These are phyloP conservation scores for Paracentrotus lividus DNA, from an alignment of 53 echinoderm and acorn worm species.

Conservation along the genomic window DNA sequence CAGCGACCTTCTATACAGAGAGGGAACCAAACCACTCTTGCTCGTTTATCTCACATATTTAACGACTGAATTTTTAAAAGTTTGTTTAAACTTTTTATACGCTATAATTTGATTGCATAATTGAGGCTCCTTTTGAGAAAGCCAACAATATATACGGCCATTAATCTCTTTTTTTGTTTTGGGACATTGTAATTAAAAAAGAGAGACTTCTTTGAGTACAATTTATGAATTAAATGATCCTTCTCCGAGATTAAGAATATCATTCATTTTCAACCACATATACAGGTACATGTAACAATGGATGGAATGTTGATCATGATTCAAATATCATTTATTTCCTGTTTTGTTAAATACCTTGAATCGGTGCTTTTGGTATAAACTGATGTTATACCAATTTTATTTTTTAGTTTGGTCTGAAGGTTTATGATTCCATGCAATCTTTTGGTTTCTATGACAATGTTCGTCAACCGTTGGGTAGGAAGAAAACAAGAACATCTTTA, in stretches of 20 bases:
- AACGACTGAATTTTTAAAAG: neutral
- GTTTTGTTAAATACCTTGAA: neutral
- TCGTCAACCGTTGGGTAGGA: neutral
- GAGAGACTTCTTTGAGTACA: neutral
- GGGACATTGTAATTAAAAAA: no score
- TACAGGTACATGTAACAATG: neutral
- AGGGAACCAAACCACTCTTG: neutral
- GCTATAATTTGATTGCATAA: neutral
- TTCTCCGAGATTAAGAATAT: neutral
- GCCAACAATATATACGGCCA: no score
- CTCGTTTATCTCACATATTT: neutral
- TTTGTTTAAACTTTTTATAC: neutral
- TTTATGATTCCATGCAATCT: neutral
- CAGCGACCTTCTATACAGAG: neutral
- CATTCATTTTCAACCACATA: neutral
- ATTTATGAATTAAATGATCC: neutral
- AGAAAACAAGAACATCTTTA: constrained; percentile 45
- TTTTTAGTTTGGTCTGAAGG: neutral
- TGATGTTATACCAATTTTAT: neutral
- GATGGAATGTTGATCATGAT: neutral
- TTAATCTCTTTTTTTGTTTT: no score
- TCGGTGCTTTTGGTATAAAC: neutral
- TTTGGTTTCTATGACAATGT: constrained; percentile 23
- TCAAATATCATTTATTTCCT: neutral
- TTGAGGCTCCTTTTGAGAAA: no score